phyloP scores from a whole-genome alignment of 2,888 invertebrate species.

The Adelphocoris suturalis region DNA sequence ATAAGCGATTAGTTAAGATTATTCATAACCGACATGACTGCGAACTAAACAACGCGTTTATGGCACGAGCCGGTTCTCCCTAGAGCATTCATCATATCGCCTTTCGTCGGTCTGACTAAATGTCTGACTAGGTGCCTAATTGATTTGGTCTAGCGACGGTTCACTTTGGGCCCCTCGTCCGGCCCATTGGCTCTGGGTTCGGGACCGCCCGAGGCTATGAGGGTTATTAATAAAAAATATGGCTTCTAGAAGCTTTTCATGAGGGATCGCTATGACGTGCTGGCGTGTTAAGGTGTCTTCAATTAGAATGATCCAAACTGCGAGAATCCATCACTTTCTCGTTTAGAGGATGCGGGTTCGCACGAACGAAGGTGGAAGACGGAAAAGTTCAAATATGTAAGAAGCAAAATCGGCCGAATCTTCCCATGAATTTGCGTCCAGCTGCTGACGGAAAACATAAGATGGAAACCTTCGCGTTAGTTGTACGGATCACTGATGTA shows the following conservation, averaged over 20 bases:
- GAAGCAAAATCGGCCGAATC: too few relatives aligned
- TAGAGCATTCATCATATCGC: background rate
- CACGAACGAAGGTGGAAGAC: too few relatives aligned
- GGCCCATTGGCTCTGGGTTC: background rate
- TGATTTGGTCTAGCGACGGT: background rate
- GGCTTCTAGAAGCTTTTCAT: background rate
- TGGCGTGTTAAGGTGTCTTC: background rate
- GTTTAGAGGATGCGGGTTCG: too few relatives aligned
- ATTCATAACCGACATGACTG: too few relatives aligned
- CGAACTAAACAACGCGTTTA: too few relatives aligned
- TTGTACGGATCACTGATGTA: too few relatives aligned
- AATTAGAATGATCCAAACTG: background rate
- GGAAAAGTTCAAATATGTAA: too few relatives aligned
- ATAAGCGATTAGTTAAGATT: too few relatives aligned
- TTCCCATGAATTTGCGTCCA: too few relatives aligned
- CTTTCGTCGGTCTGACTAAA: background rate
- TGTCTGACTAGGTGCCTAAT: background rate
- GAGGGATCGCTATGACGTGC: background rate
- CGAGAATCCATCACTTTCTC: background rate
- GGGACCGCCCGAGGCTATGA: background rate
- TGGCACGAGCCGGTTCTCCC: background rate
- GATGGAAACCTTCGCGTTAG: too few relatives aligned
- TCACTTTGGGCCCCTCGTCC: background rate
- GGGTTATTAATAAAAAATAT: constrained; percentile 16
- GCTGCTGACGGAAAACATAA: too few relatives aligned